Conservation (phyloP, 1,140 invertebrate species). For the Armadillidium nasatum region DNA sequence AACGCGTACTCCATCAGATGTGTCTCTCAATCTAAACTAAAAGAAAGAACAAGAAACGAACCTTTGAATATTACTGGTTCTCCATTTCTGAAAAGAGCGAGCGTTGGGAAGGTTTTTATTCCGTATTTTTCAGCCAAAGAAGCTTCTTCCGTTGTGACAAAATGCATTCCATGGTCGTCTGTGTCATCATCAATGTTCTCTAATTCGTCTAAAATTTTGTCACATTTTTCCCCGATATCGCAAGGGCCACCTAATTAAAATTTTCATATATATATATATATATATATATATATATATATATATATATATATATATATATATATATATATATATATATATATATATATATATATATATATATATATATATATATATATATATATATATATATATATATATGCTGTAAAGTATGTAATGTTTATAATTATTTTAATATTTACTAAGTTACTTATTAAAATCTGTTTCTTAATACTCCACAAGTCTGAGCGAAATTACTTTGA, state of each 20-base stretch:
- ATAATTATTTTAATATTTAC: too few species aligned
- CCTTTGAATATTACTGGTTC: constrained; percentile 63
- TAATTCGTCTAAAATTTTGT: constrained; percentile 74
- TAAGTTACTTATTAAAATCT: too few species aligned
- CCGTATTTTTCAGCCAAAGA: constrained; percentile 64
- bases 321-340: too few species aligned
- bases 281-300: constrained; percentile 31
- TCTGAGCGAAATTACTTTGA: too few species aligned
- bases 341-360: too few species aligned
- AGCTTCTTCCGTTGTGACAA: constrained; percentile 75
- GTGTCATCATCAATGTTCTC: constrained; percentile 91
- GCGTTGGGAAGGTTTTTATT: constrained; percentile 75
- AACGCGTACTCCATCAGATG: too few species aligned
- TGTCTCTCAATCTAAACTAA: too few species aligned
- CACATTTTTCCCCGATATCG: constrained; percentile 74
- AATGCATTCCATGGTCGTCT: constrained; percentile 88
- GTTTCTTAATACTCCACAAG: too few species aligned
- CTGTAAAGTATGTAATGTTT: too few species aligned
- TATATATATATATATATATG: too few species aligned
- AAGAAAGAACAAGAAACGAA: constrained; percentile 43
- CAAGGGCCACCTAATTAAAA: constrained; percentile 64
- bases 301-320: constrained; percentile 15
- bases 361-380: too few species aligned
- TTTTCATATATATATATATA: too few species aligned
- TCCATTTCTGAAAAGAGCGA: constrained; percentile 85